Conservation (phyloP, 1,140 invertebrate genomes). For the Drosophila nigrodunni region DNA sequence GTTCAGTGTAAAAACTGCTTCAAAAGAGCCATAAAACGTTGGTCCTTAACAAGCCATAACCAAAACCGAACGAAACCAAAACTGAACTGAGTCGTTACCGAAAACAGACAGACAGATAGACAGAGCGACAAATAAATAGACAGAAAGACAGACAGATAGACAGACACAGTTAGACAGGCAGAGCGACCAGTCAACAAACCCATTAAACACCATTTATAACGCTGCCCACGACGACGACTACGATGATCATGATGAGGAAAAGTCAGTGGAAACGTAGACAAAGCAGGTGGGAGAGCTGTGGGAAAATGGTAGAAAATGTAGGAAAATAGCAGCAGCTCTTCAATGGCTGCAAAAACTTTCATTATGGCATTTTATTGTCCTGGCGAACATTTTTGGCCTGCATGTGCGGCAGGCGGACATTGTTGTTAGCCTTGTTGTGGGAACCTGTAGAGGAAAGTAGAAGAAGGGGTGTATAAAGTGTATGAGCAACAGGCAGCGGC, state of each 20-base stretch:
- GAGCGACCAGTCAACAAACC: conserved; percentile 75
- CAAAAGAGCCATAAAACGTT: conserved; percentile 42
- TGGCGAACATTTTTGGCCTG: conserved; percentile 62
- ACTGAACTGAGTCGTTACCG: neutral
- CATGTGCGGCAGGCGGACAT: conserved; percentile 30
- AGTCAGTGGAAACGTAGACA: neutral
- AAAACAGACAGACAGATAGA: neutral
- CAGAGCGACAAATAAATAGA: conserved; percentile 4
- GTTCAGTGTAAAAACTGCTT: conserved; percentile 37
- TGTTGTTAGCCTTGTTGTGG: conserved; percentile 24
- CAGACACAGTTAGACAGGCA: neutral
- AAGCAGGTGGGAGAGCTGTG: neutral
- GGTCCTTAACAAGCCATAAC: conserved; percentile 39
- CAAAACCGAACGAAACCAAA: neutral
- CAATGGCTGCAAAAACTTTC: conserved; percentile 64
- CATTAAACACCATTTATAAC: conserved; percentile 81
- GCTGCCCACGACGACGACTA: conserved; percentile 23
- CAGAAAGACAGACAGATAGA: conserved; percentile 12
- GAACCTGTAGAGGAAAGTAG: no score
- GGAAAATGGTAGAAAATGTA: neutral
- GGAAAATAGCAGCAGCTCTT: conserved; percentile 15
- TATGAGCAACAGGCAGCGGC: no score
- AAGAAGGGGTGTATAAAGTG: no score
- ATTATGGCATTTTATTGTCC: conserved; percentile 80
- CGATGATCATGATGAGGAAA: neutral